Evolutionary conservation across 1,140 invertebrate genomes (phyloP).

Genomic region (Drosophila serrata): DNA sequence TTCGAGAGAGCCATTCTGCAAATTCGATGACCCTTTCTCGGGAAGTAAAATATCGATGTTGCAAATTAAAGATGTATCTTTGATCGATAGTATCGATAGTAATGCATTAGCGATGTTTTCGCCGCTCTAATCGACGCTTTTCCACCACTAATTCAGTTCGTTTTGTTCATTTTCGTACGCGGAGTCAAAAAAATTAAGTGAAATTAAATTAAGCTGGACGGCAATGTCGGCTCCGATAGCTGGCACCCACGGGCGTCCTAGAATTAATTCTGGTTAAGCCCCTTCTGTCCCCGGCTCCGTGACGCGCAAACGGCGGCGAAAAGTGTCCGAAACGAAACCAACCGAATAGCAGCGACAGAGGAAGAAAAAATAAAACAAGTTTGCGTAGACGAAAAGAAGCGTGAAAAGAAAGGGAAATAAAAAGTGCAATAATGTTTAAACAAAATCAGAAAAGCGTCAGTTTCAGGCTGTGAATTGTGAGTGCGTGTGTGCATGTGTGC

Average conservation of each 20-base stretch:
- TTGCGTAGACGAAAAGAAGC: slow-evolving; percentile 58
- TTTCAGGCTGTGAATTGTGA: slow-evolving; percentile 52
- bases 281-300: slow-evolving; percentile 2
- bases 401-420: slow-evolving; percentile 50
- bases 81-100: no score
- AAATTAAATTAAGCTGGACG: background rate
- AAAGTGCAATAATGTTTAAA: slow-evolving; percentile 51
- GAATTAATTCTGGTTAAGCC: slow-evolving; percentile 23
- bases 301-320: slow-evolving; percentile 33
- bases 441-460: slow-evolving; percentile 45
- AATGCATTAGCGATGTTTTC: no score
- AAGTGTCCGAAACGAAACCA: slow-evolving; percentile 62
- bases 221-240: slow-evolving; percentile 29
- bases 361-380: slow-evolving; percentile 65
- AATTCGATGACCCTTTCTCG: no score
- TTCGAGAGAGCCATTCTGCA: no score
- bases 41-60: no score
- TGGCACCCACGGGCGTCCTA: slow-evolving; percentile 24
- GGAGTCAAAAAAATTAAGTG: no score
- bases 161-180: no score
- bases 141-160: no score
- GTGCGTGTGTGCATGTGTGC: slow-evolving; percentile 32
- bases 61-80: no score
- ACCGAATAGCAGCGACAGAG: slow-evolving; percentile 32
- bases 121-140: no score